phyloP scores from a whole-genome alignment of 2,113 vertebrate genomes.

The Rhinoderma darwinii region DNA sequence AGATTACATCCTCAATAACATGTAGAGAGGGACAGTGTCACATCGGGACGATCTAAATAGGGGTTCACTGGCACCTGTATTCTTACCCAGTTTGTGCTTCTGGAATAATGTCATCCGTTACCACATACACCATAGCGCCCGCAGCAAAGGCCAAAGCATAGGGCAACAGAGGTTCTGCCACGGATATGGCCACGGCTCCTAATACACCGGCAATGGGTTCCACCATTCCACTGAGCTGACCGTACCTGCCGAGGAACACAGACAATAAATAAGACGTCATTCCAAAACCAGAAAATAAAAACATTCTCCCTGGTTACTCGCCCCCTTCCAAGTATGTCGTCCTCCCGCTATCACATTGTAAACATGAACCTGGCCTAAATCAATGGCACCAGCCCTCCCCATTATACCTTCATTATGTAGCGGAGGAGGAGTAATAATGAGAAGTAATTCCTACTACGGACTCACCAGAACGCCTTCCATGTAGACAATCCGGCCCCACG shows the following conservation, averaged over 20 bases:
- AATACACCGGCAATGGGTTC: conserved; percentile 86
- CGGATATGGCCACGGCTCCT: conserved; percentile 82
- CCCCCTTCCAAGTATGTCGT: too few relatives aligned
- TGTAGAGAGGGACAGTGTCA: too few relatives aligned
- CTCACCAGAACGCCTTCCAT: conserved; percentile 93
- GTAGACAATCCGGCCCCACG: conserved; percentile 85
- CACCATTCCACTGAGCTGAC: conserved; percentile 96
- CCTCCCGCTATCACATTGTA: too few relatives aligned
- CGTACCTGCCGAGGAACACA: conserved; percentile 77
- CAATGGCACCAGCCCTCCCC: too few relatives aligned
- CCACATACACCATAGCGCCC: conserved; percentile 95
- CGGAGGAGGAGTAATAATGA: too few relatives aligned
- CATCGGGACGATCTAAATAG: too few relatives aligned
- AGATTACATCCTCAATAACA: too few relatives aligned
- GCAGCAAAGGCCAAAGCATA: conserved; percentile 93
- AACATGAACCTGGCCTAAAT: too few relatives aligned
- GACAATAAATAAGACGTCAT: not conserved
- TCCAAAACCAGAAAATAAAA: too few relatives aligned
- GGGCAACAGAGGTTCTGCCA: conserved; percentile 89
- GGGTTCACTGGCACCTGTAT: not conserved
- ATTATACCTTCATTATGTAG: too few relatives aligned
- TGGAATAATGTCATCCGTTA: conserved; percentile 94
- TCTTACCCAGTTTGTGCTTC: conserved; percentile 93
- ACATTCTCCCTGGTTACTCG: too few relatives aligned
- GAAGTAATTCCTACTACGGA: not conserved